Percentiles rank a stretch among this genome's conserved stretches.
Evolutionary conservation across 2,113 vertebrate genomes (phyloP).

Genomic region (Callaeas wilsoni): DNA sequence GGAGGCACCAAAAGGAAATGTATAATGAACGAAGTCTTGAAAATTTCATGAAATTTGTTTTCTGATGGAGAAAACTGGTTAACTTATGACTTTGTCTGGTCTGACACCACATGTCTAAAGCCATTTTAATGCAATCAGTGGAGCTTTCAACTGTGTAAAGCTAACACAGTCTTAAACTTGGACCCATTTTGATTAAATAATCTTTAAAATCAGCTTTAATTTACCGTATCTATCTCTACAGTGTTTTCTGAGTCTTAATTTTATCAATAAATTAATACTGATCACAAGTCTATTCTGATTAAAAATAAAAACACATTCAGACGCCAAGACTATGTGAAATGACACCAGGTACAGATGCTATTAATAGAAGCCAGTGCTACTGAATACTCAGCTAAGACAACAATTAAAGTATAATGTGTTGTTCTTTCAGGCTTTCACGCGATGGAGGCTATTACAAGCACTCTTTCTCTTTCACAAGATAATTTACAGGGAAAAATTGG

Average conservation of each 20-base stretch:
- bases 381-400: neutral
- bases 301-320: neutral
- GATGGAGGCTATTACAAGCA: neutral
- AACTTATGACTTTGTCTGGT: neutral
- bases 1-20: neutral
- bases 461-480: neutral
- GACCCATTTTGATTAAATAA: neutral
- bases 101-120: neutral
- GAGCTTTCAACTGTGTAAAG: neutral
- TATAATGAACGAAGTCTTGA: constrained; percentile 19
- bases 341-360: neutral
- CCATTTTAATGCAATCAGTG: neutral
- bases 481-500: neutral
- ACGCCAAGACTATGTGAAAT: neutral
- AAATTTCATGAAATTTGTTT: constrained; percentile 27
- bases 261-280: neutral
- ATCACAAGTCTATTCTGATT: neutral
- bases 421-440: neutral
- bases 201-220: neutral
- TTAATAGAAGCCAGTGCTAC: neutral
- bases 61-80: neutral
- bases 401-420: neutral
- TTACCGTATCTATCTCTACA: neutral
- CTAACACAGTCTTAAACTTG: neutral
- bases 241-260: neutral